A percentile compares a stretch with the other conserved stretches of the same genome.
Conservation (phyloP, 2,797 vertebrate genomes). For the Smutsia temminckii region DNA sequence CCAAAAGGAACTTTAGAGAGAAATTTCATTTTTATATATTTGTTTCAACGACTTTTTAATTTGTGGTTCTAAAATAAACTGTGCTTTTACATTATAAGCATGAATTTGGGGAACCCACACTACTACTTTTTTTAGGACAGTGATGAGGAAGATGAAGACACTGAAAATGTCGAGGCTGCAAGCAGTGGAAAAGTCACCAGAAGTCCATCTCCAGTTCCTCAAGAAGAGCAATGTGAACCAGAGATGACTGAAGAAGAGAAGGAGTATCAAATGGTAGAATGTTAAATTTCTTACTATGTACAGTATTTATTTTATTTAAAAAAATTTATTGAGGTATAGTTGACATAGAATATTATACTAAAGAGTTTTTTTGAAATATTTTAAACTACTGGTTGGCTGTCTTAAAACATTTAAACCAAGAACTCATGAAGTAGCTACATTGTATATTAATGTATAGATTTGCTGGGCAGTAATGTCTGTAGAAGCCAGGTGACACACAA, state of each 20-base stretch:
- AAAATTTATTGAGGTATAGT: background rate
- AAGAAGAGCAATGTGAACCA: conserved; percentile 94
- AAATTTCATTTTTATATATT: background rate
- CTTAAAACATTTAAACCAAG: background rate
- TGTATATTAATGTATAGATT: background rate
- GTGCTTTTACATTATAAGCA: conserved; percentile 11
- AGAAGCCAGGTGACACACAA: background rate
- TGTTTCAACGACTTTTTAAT: conserved; percentile 42
- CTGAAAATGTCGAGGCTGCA: conserved; percentile 89
- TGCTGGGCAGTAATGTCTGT: background rate
- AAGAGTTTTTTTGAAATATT: background rate
- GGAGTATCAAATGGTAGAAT: conserved; percentile 94
- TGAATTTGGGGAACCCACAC: background rate
- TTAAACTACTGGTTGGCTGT: background rate
- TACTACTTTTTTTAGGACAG: conserved; percentile 86
- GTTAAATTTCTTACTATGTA: conserved; percentile 21
- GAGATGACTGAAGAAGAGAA: conserved; percentile 99
- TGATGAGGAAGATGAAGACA: conserved; percentile 91
- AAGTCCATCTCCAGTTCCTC: conserved; percentile 92
- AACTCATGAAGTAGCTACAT: background rate
- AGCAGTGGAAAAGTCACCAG: conserved; percentile 85
- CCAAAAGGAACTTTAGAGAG: conserved; percentile 2
- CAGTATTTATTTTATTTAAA: background rate
- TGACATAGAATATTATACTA: background rate
- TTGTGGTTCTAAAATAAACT: conserved; percentile 14